Evolutionary conservation across 2,888 invertebrate species (phyloP).

Genomic region (Monopis laevigella): DNA sequence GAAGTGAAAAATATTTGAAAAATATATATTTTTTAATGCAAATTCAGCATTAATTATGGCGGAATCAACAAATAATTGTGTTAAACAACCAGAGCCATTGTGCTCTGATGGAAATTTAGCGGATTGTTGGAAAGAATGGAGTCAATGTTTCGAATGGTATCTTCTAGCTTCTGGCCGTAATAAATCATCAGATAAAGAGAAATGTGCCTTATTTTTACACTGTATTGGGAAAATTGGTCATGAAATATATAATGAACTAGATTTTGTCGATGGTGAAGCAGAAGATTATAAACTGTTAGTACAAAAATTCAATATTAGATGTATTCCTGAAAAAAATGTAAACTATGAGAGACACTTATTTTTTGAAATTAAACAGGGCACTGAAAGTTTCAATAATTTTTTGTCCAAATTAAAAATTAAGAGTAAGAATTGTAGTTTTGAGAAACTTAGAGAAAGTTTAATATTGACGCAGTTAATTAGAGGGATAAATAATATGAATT

Average conservation of each 20-base stretch:
- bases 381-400: neutral
- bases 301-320: conserved; percentile 12
- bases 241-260: conserved; percentile 18
- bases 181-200: neutral
- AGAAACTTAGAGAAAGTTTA: too few relatives aligned
- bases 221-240: conserved; percentile 18
- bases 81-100: conserved; percentile 10
- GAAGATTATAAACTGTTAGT: conserved; percentile 10
- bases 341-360: conserved; percentile 15
- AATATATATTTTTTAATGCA: neutral
- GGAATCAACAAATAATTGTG: neutral
- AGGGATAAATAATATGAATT: too few relatives aligned
- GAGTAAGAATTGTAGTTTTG: too few relatives aligned
- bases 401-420: neutral
- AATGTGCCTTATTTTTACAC: conserved; percentile 19
- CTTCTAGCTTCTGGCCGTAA: conserved; percentile 5
- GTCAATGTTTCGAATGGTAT: conserved; percentile 6
- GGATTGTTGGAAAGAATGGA: conserved; percentile 6
- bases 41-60: too few relatives aligned
- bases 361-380: neutral
- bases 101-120: conserved; percentile 3
- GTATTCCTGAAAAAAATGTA: conserved; percentile 15
- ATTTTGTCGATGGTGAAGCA: conserved; percentile 2
- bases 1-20: too few relatives aligned
- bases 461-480: too few relatives aligned